Evolutionary conservation across 2,888 invertebrate species (phyloP).

Genomic region (Plebejus anna): DNA sequence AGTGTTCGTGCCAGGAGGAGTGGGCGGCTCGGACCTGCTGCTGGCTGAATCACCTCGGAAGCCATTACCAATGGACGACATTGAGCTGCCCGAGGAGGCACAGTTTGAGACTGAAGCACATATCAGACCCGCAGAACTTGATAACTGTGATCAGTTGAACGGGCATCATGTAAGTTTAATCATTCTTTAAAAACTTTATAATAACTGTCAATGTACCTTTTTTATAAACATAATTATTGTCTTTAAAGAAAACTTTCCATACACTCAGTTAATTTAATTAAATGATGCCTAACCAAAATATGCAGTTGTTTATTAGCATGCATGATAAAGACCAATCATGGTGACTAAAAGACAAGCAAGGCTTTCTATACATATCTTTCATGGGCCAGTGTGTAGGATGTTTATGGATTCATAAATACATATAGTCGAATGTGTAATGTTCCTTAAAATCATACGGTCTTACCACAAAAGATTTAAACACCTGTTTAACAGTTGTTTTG

Average conservation of each 20-base stretch:
- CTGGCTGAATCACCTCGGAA: conserved; percentile 87
- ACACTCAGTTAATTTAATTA: not conserved
- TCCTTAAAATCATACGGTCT: too few relatives aligned
- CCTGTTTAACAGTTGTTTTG: too few relatives aligned
- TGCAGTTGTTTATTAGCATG: not conserved
- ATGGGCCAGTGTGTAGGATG: too few relatives aligned
- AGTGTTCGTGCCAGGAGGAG: conserved; percentile 87
- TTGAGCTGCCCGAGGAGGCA: conserved; percentile 78
- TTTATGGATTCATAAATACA: too few relatives aligned
- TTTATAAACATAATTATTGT: not conserved
- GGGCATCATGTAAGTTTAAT: conserved; percentile 73
- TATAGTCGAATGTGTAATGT: too few relatives aligned
- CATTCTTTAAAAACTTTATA: conserved; percentile 12
- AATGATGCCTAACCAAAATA: not conserved
- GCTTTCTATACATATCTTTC: too few relatives aligned
- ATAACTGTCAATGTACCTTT: too few relatives aligned
- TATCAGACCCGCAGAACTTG: conserved; percentile 82
- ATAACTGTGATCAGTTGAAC: conserved; percentile 76
- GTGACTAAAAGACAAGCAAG: not conserved
- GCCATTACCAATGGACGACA: conserved; percentile 82
- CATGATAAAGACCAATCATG: not conserved
- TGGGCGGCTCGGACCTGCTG: conserved; percentile 72
- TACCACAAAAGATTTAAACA: too few relatives aligned
- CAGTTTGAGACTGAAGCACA: conserved; percentile 84
- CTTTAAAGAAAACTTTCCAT: not conserved